Evolutionary conservation across 2,797 vertebrate genomes (phyloP).

Genomic region (Scarus forsteni): DNA sequence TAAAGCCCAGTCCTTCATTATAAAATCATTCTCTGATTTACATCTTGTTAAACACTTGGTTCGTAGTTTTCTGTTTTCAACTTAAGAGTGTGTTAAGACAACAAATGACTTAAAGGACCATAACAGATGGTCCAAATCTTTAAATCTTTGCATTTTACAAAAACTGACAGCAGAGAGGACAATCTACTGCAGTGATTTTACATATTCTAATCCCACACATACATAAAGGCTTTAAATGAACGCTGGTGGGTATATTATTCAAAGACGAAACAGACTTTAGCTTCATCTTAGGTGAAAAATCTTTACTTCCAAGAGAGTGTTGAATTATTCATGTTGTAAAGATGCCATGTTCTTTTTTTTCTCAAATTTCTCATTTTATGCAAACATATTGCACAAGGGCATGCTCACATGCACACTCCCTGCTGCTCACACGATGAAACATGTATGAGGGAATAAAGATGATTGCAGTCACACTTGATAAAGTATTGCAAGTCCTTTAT

Average conservation of each 20-base stretch:
- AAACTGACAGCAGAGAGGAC: background rate
- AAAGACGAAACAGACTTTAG: background rate
- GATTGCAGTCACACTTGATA: background rate
- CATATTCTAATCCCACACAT: background rate
- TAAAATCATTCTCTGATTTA: background rate
- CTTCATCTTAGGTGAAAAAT: background rate
- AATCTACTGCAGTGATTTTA: background rate
- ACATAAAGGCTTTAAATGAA: background rate
- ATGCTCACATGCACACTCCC: background rate
- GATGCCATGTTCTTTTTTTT: background rate
- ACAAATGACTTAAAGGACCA: no score
- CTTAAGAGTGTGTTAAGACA: background rate
- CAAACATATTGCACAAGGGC: background rate
- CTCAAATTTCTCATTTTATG: background rate
- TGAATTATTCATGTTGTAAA: background rate
- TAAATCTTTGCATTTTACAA: background rate
- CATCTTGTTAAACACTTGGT: background rate
- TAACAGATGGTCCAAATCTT: no score
- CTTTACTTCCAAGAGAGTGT: background rate
- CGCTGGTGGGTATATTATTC: background rate
- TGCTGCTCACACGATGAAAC: background rate
- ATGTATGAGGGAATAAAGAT: background rate
- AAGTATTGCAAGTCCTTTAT: constrained; percentile 3
- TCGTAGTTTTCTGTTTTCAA: background rate
- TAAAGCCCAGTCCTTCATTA: background rate